Base-by-base conservation (phyloP, 2,113 vertebrate species). In the Sinocyclocheilus grahami region DNA sequence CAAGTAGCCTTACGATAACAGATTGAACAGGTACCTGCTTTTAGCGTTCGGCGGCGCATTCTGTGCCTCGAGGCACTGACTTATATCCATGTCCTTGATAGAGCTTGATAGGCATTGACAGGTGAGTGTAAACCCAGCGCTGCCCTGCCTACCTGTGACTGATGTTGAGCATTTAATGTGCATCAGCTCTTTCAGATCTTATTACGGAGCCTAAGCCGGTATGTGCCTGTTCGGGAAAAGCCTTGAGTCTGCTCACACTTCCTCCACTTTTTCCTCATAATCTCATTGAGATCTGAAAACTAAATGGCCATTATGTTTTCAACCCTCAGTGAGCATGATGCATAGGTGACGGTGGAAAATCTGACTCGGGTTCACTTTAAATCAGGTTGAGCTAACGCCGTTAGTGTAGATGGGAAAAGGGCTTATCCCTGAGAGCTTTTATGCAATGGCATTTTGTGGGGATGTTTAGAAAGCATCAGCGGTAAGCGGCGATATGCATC, bases 111-210 rank as follows among this genome's bases (percentile, higher is more conserved):
- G 85, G 75, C 72, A 78, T 65, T 87, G 85, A 77, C 77, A 85
- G 69, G 30, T 62, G 20, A 60, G 86, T 82, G 74, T 86, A 80
- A 85, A 86, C 84, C 46, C 72, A 71, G 78, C 12, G 10, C 78
- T 74, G 80, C 9, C 62, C 67, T 87, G 84, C 24, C 67, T 85
- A 82, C 65, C 30, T 82, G 37, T 86, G 85, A 86, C 60, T 74
- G 89, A 89, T 90, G 74, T 55, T 78, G 53, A 79, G 37, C 83
- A 75, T 85, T 88, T 89, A 67, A 86, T 85, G 82, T 87, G 88
- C 78, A 82, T 89, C 86, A 82, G 84, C 62, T 84, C 84, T 48
- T 87, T 88, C 60, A 74, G 76, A 84, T 86, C 82, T 67, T 86
- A 86, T 86, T 86, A 86, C 51, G 55, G 58, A 69, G 53, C 42